A percentile compares a stretch with the other conserved stretches of the same genome.
These are phyloP conservation scores for Scytalopus superciliaris DNA, from an alignment of 2,113 vertebrate species.

Conservation along the genomic window DNA sequence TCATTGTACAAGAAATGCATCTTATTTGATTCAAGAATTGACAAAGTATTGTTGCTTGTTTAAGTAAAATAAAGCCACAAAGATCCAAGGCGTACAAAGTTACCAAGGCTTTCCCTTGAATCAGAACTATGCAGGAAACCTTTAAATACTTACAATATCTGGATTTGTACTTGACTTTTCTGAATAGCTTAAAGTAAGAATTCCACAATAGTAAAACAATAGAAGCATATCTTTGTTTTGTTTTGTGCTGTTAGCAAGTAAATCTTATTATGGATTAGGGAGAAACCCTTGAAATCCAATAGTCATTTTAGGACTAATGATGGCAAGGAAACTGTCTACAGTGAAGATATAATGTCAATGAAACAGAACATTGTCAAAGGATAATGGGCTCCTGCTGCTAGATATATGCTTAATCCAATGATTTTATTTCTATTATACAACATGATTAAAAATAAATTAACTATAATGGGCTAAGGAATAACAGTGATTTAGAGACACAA, in stretches of 20 bases:
- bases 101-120: not conserved
- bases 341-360: slow-evolving; percentile 56
- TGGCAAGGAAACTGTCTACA: slow-evolving; percentile 58
- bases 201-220: slow-evolving; percentile 47
- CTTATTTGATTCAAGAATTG: not conserved
- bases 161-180: slow-evolving; percentile 43
- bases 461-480: slow-evolving; percentile 66
- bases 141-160: slow-evolving; percentile 33
- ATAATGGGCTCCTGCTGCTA: slow-evolving; percentile 60
- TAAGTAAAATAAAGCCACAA: not conserved
- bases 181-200: slow-evolving; percentile 38
- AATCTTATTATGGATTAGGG: slow-evolving; percentile 69
- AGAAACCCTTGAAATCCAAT: slow-evolving; percentile 72
- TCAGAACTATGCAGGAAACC: not conserved
- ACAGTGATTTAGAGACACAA: slow-evolving; percentile 62
- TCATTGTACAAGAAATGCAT: not conserved
- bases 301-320: slow-evolving; percentile 67
- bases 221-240: slow-evolving; percentile 67
- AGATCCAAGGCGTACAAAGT: not conserved
- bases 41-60: not conserved
- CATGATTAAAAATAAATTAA: slow-evolving; percentile 71
- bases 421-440: slow-evolving; percentile 64
- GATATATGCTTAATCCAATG: slow-evolving; percentile 55
- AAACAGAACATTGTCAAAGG: slow-evolving; percentile 62
- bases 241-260: slow-evolving; percentile 66